Conservation (phyloP, 1,140 invertebrate species). For the Scaptomyza hsui region DNA sequence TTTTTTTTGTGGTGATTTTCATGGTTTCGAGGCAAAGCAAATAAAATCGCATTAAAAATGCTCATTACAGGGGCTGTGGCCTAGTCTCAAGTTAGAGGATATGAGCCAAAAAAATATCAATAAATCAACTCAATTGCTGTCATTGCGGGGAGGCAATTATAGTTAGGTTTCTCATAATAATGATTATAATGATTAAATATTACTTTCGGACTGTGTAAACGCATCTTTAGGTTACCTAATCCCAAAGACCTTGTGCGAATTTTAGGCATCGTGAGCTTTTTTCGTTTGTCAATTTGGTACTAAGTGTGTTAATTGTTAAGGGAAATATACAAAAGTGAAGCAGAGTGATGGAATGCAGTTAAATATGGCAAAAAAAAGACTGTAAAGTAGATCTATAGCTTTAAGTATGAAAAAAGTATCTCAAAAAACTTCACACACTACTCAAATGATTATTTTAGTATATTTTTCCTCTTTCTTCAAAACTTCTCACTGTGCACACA, state of each 20-base stretch:
- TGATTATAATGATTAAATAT: conserved; percentile 65
- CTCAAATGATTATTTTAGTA: no score
- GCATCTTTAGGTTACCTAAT: conserved; percentile 55
- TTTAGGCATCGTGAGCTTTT: conserved; percentile 41
- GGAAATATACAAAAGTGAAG: conserved; percentile 30
- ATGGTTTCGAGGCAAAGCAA: conserved; percentile 56
- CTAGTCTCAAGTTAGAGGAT: conserved; percentile 5
- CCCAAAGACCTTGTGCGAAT: conserved; percentile 54
- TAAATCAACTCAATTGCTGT: conserved; percentile 33
- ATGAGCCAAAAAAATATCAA: conserved; percentile 14
- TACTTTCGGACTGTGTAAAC: conserved; percentile 26
- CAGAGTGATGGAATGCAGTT: no score
- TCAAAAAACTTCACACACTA: no score
- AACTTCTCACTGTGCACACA: no score
- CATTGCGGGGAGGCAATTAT: conserved; percentile 46
- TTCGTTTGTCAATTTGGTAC: conserved; percentile 58
- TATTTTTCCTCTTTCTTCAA: no score
- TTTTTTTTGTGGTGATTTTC: conserved; percentile 24
- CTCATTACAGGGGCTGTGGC: conserved; percentile 35
- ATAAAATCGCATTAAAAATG: conserved; percentile 61
- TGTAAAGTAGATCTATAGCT: no score
- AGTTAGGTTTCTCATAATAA: conserved; percentile 37
- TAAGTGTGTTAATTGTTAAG: conserved; percentile 60
- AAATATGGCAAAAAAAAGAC: no score
- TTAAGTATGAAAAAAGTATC: no score